Evolutionary conservation across 1,140 invertebrate genomes (phyloP), one percentile per base, ranked within the genome.

Genomic region (Bilobella aurantiaca): DNA sequence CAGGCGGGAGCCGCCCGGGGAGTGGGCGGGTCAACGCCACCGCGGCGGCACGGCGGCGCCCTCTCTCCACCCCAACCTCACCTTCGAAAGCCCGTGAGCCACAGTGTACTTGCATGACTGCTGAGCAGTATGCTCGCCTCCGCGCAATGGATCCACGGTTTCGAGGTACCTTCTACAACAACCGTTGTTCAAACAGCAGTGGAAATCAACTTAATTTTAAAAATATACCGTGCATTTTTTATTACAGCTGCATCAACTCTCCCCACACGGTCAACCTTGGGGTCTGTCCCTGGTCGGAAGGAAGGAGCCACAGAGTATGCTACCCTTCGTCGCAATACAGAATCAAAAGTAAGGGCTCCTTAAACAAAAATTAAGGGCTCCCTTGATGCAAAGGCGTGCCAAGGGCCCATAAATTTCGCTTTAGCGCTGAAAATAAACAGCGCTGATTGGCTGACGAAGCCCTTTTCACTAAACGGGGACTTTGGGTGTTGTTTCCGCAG

Each of bases 101-200:
- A 53, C 91, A 94, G 75, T 95, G 92, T 79, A 95, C 91, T 64
- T 95, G 92, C 77, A 94, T 95, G 91, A 90, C 91, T 32, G 71
- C 91, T 61, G 91, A 94, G 77, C 91, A 94, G 79, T 91, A 91
- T 77, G 86, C 87, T 68, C 83, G 90, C 75, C 82, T 92, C 62
- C 79, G 88, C 75, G 85, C 84, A 75, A 88, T 90, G 79, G 88
- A 93, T 82, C 86, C 89, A 60, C 80, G 90, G 80, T 89, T 89
- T 79, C 82, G 90, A 81, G 81, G 81, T 81, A 77, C n/a, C n/a
- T n/a, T n/a, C n/a, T 74, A 56, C 1, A 18, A 53, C 8, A 14
- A 5, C 5, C 49, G 49, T 18, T 53, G 5, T 53, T 53, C 49
- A 5, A 53, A 18, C 12, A 5, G 49, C 14, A 18, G 14, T 53